A percentile compares a stretch with the other conserved stretches of the same genome.
phyloP scores from a whole-genome alignment of 2,888 invertebrate genomes.

The Dichetophora obliterata region DNA sequence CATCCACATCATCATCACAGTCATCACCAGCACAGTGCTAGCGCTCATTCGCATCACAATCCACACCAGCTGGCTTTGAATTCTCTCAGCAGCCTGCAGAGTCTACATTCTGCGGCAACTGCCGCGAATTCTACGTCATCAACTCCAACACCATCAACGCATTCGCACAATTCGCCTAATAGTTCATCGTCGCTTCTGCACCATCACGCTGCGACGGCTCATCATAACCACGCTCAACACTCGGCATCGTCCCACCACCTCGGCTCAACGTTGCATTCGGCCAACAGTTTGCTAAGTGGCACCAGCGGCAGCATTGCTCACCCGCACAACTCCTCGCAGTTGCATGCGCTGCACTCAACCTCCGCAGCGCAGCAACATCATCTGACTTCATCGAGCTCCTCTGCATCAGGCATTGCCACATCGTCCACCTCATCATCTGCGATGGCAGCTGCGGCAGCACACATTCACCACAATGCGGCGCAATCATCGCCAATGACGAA shows the following conservation, averaged over 20 bases:
- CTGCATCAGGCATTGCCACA: slow-evolving; percentile 51
- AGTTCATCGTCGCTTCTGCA: slow-evolving; percentile 47
- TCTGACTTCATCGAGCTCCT: slow-evolving; percentile 42
- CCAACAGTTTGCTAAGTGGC: slow-evolving; percentile 42
- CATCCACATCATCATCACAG: slow-evolving; percentile 50
- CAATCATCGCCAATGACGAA: slow-evolving; percentile 69
- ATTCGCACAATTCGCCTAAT: slow-evolving; percentile 50
- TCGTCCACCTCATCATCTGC: slow-evolving; percentile 57
- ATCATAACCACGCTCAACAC: slow-evolving; percentile 48
- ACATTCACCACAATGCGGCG: slow-evolving; percentile 65
- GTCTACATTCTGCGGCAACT: slow-evolving; percentile 45
- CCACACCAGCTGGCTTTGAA: slow-evolving; percentile 65
- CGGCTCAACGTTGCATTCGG: slow-evolving; percentile 24
- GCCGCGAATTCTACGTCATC: slow-evolving; percentile 16
- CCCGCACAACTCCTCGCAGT: not conserved
- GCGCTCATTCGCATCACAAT: slow-evolving; percentile 50
- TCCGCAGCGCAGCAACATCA: slow-evolving; percentile 51
- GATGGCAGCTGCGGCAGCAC: slow-evolving; percentile 63
- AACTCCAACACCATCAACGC: slow-evolving; percentile 44
- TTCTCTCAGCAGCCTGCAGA: slow-evolving; percentile 59
- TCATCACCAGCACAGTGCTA: slow-evolving; percentile 48
- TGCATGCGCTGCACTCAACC: slow-evolving; percentile 34
- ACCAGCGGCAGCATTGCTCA: slow-evolving; percentile 41
- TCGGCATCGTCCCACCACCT: slow-evolving; percentile 48
- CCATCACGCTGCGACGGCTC: slow-evolving; percentile 53